These are phyloP conservation scores for Chionodraco myersi DNA, from an alignment of 2,113 vertebrate genomes.

Conservation along the genomic window DNA sequence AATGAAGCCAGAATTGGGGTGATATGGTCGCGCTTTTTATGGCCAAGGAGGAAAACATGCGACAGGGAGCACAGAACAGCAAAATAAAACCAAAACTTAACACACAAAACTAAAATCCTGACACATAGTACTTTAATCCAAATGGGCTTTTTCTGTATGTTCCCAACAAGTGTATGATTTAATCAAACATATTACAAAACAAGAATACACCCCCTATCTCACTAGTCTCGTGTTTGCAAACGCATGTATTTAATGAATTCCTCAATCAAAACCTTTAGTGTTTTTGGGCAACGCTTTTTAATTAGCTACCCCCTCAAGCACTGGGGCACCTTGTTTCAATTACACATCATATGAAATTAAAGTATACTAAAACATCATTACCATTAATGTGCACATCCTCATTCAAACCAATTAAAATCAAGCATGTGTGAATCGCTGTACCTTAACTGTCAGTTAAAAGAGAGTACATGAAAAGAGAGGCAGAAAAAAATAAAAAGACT, in stretches of 20 bases:
- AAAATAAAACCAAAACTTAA: no score
- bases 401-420: slow-evolving; percentile 61
- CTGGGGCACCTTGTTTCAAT: slow-evolving; percentile 53
- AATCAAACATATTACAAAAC: slow-evolving; percentile 41
- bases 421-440: not conserved
- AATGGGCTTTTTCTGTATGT: not conserved
- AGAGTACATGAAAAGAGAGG: not conserved
- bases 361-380: slow-evolving; percentile 74
- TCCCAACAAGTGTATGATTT: not conserved
- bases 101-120: no score
- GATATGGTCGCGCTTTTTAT: no score
- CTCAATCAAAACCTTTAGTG: slow-evolving; percentile 48
- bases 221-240: slow-evolving; percentile 47
- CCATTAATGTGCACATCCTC: slow-evolving; percentile 49
- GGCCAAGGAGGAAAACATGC: no score
- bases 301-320: slow-evolving; percentile 63
- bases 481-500: not conserved
- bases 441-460: slow-evolving; percentile 39
- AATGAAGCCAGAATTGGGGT: no score
- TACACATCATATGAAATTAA: slow-evolving; percentile 72
- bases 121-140: not conserved
- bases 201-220: slow-evolving; percentile 43
- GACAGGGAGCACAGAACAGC: no score
- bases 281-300: slow-evolving; percentile 62
- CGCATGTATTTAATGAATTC: slow-evolving; percentile 66